Conservation (phyloP, 2,888 invertebrate species). For the Micoletzkya japonica region DNA sequence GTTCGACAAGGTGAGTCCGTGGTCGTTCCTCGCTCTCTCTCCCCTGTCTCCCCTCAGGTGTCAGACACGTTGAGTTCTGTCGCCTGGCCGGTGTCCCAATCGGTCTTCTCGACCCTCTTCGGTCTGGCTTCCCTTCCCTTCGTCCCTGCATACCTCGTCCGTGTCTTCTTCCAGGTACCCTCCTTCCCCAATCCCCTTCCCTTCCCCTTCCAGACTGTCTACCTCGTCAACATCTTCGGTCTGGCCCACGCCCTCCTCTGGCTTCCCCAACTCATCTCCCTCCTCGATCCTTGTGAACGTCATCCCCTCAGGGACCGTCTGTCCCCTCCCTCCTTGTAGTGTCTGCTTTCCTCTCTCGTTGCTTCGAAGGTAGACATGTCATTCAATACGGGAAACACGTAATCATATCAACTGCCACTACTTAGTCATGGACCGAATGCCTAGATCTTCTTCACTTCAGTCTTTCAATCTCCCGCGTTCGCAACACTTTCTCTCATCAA, state of each 20-base stretch:
- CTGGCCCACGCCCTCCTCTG: conserved; percentile 56
- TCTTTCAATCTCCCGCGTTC: too few relatives aligned
- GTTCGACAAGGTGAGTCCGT: conserved; percentile 44
- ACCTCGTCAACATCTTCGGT: conserved; percentile 59
- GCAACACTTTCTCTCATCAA: not conserved
- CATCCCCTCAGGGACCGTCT: conserved; percentile 52
- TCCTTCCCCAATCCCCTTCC: not conserved
- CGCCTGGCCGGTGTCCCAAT: conserved; percentile 62
- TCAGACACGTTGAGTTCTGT: conserved; percentile 59
- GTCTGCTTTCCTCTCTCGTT: too few relatives aligned
- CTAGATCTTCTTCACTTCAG: too few relatives aligned
- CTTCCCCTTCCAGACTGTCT: conserved; percentile 53
- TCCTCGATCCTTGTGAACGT: conserved; percentile 59
- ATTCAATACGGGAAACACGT: too few relatives aligned
- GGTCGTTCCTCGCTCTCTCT: not conserved
- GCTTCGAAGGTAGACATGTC: too few relatives aligned
- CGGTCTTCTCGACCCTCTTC: conserved; percentile 57
- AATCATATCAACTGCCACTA: too few relatives aligned
- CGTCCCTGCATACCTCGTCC: conserved; percentile 61
- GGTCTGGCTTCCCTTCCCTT: conserved; percentile 51
- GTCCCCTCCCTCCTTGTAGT: too few relatives aligned
- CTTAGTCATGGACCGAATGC: too few relatives aligned
- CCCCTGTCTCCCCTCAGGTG: conserved; percentile 37
- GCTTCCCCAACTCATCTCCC: conserved; percentile 62
- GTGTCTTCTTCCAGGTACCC: conserved; percentile 55